Percentiles rank a stretch among this genome's conserved stretches.
phyloP scores from a whole-genome alignment of 2,888 invertebrate genomes.

The Nemapogon koenigi region DNA sequence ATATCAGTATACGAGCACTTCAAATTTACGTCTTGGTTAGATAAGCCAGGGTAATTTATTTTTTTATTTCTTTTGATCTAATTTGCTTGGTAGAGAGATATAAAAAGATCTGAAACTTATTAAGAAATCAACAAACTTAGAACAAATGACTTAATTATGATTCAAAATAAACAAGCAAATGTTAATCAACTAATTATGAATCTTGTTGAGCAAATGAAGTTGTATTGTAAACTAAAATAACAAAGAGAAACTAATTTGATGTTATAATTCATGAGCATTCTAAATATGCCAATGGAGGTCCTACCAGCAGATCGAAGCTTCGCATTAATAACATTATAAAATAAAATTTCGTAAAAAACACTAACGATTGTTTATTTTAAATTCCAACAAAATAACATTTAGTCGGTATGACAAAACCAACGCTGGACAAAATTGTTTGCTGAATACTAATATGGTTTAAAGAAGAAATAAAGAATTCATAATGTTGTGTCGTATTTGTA shows the following conservation, averaged over 20 bases:
- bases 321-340: constrained; percentile 50
- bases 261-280: constrained; percentile 52
- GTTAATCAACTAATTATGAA: no score
- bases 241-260: constrained; percentile 34
- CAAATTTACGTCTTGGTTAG: no score
- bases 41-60: no score
- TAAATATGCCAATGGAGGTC: constrained; percentile 35
- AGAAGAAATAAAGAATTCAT: constrained; percentile 62
- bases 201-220: constrained; percentile 48
- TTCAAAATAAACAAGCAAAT: no score
- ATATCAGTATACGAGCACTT: no score
- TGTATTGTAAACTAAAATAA: constrained; percentile 28
- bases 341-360: constrained; percentile 32
- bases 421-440: constrained; percentile 54
- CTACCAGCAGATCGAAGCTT: constrained; percentile 44
- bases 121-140: no score
- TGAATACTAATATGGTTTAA: constrained; percentile 63
- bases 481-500: constrained; percentile 63
- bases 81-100: no score
- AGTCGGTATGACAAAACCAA: constrained; percentile 62
- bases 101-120: no score
- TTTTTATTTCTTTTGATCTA: no score
- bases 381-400: constrained; percentile 64
- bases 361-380: constrained; percentile 56
- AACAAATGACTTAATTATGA: no score